Evolutionary conservation across 2,797 vertebrate species (phyloP).

Genomic region (Phalloptychus januarius): DNA sequence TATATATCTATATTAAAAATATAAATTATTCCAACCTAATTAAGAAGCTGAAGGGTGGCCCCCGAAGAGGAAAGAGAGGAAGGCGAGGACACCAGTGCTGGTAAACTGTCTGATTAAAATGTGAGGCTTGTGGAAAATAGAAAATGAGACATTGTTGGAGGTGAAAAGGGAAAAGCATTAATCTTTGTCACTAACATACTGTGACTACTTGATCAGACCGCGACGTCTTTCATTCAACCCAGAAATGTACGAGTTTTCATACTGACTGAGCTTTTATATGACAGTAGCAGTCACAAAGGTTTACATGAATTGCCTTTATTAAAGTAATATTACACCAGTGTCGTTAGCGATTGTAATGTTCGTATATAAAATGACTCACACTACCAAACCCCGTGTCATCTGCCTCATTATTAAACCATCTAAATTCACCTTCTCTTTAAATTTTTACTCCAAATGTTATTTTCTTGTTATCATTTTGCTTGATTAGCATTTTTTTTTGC

Average conservation of each 20-base stretch:
- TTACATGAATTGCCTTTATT: not conserved
- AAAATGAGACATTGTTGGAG: conserved; percentile 33
- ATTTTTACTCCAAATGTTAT: not conserved
- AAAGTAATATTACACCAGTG: not conserved
- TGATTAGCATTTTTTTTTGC: not conserved
- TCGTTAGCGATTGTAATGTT: not conserved
- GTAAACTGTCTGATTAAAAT: conserved; percentile 44
- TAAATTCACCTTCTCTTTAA: not conserved
- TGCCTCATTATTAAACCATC: not conserved
- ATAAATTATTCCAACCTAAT: conserved; percentile 1
- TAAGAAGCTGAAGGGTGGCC: conserved; percentile 16
- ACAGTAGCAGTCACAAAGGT: conserved; percentile 12
- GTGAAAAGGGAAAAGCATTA: conserved; percentile 35
- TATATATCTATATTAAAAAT: not conserved
- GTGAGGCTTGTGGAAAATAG: conserved; percentile 20
- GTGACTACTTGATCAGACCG: conserved; percentile 43
- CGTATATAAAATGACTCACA: not conserved
- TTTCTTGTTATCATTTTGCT: not conserved
- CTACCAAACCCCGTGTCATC: not conserved
- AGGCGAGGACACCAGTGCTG: conserved; percentile 8
- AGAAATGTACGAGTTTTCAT: conserved; percentile 24
- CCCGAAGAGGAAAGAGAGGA: conserved; percentile 16
- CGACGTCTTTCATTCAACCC: conserved; percentile 25
- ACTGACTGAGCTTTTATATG: conserved; percentile 21
- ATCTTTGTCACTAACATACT: conserved; percentile 44